These are phyloP conservation scores for Anas platyrhynchos DNA, from an alignment of 2,113 vertebrate species.

Conservation along the genomic window DNA sequence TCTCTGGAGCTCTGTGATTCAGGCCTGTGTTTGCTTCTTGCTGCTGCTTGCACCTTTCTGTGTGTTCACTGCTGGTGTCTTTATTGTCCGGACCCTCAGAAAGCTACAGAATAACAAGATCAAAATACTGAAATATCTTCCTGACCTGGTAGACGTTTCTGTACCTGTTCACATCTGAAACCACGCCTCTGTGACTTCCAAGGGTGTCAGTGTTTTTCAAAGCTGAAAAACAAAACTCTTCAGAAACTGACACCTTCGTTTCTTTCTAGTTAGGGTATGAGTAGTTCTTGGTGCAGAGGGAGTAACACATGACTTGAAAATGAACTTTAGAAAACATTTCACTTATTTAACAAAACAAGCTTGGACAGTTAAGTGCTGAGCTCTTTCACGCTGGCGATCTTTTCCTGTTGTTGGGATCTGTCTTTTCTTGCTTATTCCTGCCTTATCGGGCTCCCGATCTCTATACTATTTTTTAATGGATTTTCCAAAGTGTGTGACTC, in stretches of 20 bases:
- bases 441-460: conserved; percentile 34
- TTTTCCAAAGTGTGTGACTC: conserved; percentile 71
- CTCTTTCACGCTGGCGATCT: neutral
- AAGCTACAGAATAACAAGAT: neutral
- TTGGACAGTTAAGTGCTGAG: neutral
- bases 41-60: neutral
- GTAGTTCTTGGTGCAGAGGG: neutral
- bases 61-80: neutral
- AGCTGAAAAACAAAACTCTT: neutral
- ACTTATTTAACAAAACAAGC: neutral
- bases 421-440: conserved; percentile 1
- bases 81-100: neutral
- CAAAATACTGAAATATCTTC: neutral
- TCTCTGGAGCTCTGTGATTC: conserved; percentile 6
- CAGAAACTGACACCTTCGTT: neutral
- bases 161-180: neutral
- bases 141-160: rapidly evolving
- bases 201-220: neutral
- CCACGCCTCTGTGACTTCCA: neutral
- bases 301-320: neutral
- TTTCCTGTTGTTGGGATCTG: neutral
- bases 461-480: conserved; percentile 41
- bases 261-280: neutral
- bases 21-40: neutral
- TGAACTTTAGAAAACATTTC: neutral